Conservation (phyloP, 2,888 invertebrate genomes). For the Drosophila cognata region DNA sequence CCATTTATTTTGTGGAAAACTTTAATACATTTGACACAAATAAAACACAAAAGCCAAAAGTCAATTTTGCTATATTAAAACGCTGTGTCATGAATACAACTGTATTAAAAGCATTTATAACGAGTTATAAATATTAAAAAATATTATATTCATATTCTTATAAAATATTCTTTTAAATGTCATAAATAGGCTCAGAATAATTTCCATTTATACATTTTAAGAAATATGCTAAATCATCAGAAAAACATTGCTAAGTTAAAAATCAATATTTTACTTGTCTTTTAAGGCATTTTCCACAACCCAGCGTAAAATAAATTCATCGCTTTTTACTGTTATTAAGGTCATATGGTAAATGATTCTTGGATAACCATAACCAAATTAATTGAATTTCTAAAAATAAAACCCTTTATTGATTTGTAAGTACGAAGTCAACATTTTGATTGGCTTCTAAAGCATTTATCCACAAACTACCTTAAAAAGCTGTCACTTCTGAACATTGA, state of each 20-base stretch:
- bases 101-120: not conserved
- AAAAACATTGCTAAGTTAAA: not conserved
- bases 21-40: not conserved
- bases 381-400: not conserved
- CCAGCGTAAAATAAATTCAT: not conserved
- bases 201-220: not conserved
- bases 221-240: not conserved
- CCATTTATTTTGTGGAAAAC: not conserved
- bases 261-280: not conserved
- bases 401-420: not conserved
- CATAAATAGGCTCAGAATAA: not conserved
- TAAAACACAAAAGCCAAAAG: not conserved
- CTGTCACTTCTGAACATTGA: slow-evolving; percentile 31
- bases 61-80: not conserved
- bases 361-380: not conserved
- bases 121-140: not conserved
- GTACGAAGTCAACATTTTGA: slow-evolving; percentile 17
- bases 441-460: slow-evolving; percentile 35
- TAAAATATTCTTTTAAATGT: not conserved
- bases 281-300: not conserved
- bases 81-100: not conserved
- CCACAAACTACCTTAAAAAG: slow-evolving; percentile 14
- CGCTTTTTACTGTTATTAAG: not conserved
- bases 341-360: not conserved
- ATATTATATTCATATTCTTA: not conserved